Evolutionary conservation across 2,113 vertebrate species (phyloP).

Genomic region (Macrotis lagotis): DNA sequence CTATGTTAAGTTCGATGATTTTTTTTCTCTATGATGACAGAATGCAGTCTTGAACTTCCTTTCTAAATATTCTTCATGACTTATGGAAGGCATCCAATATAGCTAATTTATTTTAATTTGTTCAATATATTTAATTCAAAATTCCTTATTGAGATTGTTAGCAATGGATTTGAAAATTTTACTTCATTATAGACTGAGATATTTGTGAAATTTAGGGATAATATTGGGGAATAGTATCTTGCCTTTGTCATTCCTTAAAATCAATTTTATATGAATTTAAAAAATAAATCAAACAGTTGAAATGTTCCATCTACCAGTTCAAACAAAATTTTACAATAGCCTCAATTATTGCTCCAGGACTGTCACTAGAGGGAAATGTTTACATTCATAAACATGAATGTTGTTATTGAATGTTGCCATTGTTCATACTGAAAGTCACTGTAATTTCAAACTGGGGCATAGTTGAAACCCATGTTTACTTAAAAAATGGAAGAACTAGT

Average conservation of each 20-base stretch:
- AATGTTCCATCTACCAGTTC: slow-evolving; percentile 39
- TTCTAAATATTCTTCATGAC: background rate
- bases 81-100: background rate
- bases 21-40: background rate
- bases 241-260: slow-evolving; percentile 31
- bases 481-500: slow-evolving; percentile 9
- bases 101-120: background rate
- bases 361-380: slow-evolving; percentile 32
- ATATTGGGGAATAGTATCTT: slow-evolving; percentile 18
- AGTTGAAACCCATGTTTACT: slow-evolving; percentile 12
- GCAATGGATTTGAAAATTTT: background rate
- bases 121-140: background rate
- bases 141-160: background rate
- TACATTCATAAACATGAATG: slow-evolving; percentile 55
- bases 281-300: slow-evolving; percentile 51
- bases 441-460: slow-evolving; percentile 27
- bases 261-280: slow-evolving; percentile 23
- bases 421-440: slow-evolving; percentile 47
- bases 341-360: slow-evolving; percentile 33
- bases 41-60: background rate
- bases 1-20: background rate
- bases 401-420: slow-evolving; percentile 34
- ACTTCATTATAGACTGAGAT: slow-evolving; percentile 12
- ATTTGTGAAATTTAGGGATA: slow-evolving; percentile 27
- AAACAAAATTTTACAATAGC: slow-evolving; percentile 15